phyloP scores from a whole-genome alignment of 2,888 invertebrate genomes.

The Pollenia griseotomentosa region DNA sequence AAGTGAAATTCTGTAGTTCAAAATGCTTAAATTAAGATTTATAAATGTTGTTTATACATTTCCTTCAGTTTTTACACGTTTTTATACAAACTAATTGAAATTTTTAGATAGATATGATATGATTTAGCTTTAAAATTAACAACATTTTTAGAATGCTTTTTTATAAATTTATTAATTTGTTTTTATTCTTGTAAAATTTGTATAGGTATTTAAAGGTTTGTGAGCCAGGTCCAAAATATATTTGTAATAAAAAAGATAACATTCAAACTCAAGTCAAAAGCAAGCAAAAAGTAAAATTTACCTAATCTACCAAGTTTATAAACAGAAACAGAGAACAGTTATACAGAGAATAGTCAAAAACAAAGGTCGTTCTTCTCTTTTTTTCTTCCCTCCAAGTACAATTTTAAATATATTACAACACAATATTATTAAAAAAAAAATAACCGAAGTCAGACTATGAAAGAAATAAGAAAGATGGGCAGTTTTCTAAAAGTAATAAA shows the following conservation, averaged over 20 bases:
- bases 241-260: slow-evolving; percentile 74
- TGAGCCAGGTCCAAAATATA: slow-evolving; percentile 80
- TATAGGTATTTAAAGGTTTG: slow-evolving; percentile 82
- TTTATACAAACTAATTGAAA: slow-evolving; percentile 1
- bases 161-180: slow-evolving; percentile 77
- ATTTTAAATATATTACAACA: slow-evolving; percentile 19
- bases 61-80: slow-evolving; percentile 34
- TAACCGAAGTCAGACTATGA: slow-evolving; percentile 49
- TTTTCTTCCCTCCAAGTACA: slow-evolving; percentile 59
- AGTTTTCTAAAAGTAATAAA: slow-evolving; percentile 62
- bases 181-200: slow-evolving; percentile 82
- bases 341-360: slow-evolving; percentile 63
- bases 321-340: slow-evolving; percentile 61
- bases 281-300: slow-evolving; percentile 69
- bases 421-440: background rate
- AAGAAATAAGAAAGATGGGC: slow-evolving; percentile 37
- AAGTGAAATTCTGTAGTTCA: slow-evolving; percentile 4
- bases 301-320: slow-evolving; percentile 62
- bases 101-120: slow-evolving; percentile 26
- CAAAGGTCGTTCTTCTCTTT: slow-evolving; percentile 56
- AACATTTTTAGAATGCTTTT: slow-evolving; percentile 47
- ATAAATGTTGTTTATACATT: slow-evolving; percentile 7
- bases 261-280: slow-evolving; percentile 73
- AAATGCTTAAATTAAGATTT: slow-evolving; percentile 12
- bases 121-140: slow-evolving; percentile 3